A percentile compares a stretch with the other conserved stretches of the same genome.
phyloP scores from a whole-genome alignment of 2,888 invertebrate species.

The Noctua janthina region DNA sequence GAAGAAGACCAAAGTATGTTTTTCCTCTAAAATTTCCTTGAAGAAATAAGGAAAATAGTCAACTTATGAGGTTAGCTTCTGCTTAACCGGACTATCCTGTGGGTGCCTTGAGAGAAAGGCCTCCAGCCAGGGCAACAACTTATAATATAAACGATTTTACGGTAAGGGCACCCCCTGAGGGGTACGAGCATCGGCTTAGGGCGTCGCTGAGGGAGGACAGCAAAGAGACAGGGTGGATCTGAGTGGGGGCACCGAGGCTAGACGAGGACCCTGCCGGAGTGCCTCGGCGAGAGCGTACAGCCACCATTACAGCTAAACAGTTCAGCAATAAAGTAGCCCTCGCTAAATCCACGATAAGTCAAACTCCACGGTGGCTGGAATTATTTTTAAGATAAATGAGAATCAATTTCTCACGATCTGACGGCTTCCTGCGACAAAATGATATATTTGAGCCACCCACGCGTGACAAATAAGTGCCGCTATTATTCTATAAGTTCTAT shows the following conservation, averaged over 20 bases:
- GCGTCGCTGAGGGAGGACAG: no score
- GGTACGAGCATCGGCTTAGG: no score
- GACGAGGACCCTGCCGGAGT: not conserved
- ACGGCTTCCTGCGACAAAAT: constrained; percentile 45
- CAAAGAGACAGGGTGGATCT: no score
- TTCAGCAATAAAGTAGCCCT: not conserved
- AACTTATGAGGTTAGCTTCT: not conserved
- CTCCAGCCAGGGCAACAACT: no score
- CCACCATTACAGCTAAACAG: not conserved
- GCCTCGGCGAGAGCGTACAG: not conserved
- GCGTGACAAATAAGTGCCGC: constrained; percentile 33
- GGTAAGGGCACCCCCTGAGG: no score
- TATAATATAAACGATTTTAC: no score
- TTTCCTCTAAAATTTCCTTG: not conserved
- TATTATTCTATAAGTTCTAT: constrained; percentile 50
- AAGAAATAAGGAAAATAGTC: not conserved
- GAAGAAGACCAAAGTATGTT: not conserved
- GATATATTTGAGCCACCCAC: constrained; percentile 50
- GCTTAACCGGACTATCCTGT: not conserved
- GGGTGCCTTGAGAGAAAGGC: no score
- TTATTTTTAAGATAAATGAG: constrained; percentile 27
- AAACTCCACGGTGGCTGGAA: not conserved
- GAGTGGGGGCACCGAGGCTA: not conserved
- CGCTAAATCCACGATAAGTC: not conserved
- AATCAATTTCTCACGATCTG: constrained; percentile 42